Base-by-base conservation (phyloP, 2,888 invertebrate species). In the Papilio demoleus region DNA sequence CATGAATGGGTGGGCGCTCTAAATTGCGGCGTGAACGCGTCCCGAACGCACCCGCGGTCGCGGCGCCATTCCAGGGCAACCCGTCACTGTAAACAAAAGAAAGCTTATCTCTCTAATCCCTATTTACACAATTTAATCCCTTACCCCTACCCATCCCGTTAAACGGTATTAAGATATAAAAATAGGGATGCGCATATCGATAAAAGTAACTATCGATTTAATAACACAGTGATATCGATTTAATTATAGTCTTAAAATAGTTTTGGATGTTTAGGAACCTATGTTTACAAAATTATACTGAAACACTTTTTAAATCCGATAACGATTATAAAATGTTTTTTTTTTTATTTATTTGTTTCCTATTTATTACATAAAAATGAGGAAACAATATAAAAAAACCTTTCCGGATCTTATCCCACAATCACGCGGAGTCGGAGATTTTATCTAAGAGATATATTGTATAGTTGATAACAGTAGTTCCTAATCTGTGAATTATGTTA, bases 81-180 rank as follows among this genome's bases (percentile, higher is more conserved):
- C 79, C 87, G 84, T 85, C 87, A 88, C 84, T 78, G 77, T 83
- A 85, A 84, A 90, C 90, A 91, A 91, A 86, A 77, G 78, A 75
- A 73, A 69, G 88, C 88, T 91, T 90, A 92, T 88, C 91, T 90
- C 77, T 82, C 83, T 91, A 92, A 92, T 92, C 92, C 90, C 82
- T 92, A 86, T 91, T 92, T 91, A 91, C 89, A 90, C 91, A 91
- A 88, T 88, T 90, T 91, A 91, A 91, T 91, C 91, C 84, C 75
- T 81, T 76, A 75, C 79, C 81, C 78, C 78, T 77, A 76, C 74
- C 76, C 82, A 80, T 79, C 78, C 73, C 76, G 71, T 65, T 65
- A 68, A 19, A 9, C 47, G 64, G 50, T 27, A 50, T 50, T 27
- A 60, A 65, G 65, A 59, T 47, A 38, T 17, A n/a, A 53, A 27